Percentiles rank a stretch among this genome's conserved stretches.
Conservation (phyloP, 2,113 vertebrate genomes). For the Sinocyclocheilus rhinocerous region DNA sequence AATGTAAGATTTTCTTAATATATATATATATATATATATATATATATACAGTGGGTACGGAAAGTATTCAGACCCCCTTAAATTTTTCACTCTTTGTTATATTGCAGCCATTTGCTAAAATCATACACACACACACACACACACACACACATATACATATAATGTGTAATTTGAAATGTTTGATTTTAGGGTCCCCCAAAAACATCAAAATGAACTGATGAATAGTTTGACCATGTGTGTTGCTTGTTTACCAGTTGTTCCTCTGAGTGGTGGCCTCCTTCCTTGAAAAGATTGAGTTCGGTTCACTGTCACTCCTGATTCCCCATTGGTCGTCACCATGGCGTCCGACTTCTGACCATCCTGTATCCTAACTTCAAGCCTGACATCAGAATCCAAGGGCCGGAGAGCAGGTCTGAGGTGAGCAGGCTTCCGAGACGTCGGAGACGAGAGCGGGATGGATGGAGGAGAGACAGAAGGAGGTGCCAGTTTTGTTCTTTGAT, state of each 20-base stretch:
- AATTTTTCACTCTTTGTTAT: too few species aligned
- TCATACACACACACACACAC: too few species aligned
- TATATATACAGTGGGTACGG: too few species aligned
- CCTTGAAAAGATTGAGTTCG: constrained; percentile 76
- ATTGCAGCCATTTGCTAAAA: too few species aligned
- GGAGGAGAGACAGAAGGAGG: constrained; percentile 61
- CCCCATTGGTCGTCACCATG: constrained; percentile 76
- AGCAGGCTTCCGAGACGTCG: constrained; percentile 63
- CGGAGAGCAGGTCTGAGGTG: constrained; percentile 56
- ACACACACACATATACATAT: too few species aligned
- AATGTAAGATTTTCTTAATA: too few species aligned
- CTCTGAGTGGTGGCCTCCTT: constrained; percentile 68
- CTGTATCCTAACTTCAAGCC: constrained; percentile 70
- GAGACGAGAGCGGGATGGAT: constrained; percentile 52
- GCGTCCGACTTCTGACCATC: constrained; percentile 66
- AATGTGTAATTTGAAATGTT: too few species aligned
- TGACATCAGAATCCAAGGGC: constrained; percentile 71
- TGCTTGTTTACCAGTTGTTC: constrained; percentile 70
- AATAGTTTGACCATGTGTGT: background rate
- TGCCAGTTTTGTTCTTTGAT: constrained; percentile 76
- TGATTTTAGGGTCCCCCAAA: too few species aligned
- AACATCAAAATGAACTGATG: background rate
- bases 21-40: too few species aligned
- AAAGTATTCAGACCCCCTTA: too few species aligned
- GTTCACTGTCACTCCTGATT: constrained; percentile 63